phyloP scores from a whole-genome alignment of 2,113 vertebrate species.

The Pterocles burchelli region DNA sequence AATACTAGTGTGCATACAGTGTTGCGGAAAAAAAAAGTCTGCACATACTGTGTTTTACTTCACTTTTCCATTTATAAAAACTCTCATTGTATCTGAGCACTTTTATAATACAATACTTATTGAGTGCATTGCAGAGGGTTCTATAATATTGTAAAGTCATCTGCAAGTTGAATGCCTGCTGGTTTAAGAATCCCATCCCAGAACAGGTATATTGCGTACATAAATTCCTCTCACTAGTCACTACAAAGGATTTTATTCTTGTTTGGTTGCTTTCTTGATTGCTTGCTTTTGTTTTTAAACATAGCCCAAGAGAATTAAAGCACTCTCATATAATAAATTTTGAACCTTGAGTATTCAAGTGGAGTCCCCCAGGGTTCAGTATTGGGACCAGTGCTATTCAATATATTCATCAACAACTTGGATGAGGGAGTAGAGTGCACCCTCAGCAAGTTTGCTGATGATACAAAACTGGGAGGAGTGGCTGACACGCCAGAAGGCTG shows the following conservation, averaged over 20 bases:
- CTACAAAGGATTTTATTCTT: not conserved
- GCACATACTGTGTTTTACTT: not conserved
- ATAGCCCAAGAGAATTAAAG: not conserved
- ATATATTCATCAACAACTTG: too few species aligned
- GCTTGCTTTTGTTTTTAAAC: not conserved
- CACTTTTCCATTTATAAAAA: not conserved
- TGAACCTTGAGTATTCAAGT: not conserved
- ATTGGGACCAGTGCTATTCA: too few species aligned
- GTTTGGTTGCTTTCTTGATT: not conserved
- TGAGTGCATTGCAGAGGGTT: not conserved
- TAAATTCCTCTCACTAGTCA: not conserved
- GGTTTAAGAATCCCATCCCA: not conserved
- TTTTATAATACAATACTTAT: not conserved
- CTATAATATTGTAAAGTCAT: not conserved
- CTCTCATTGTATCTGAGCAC: not conserved
- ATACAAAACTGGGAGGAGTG: too few species aligned
- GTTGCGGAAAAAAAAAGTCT: not conserved
- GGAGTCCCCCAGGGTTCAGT: too few species aligned
- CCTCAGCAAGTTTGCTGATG: too few species aligned
- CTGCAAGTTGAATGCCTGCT: not conserved
- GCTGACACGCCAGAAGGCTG: too few species aligned
- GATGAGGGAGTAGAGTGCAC: too few species aligned
- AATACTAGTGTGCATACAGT: not conserved
- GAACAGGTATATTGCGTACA: accelerated
- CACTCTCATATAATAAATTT: not conserved